Evolutionary conservation across 2,888 invertebrate species (phyloP).

Genomic region (Pemphredon lugubris): DNA sequence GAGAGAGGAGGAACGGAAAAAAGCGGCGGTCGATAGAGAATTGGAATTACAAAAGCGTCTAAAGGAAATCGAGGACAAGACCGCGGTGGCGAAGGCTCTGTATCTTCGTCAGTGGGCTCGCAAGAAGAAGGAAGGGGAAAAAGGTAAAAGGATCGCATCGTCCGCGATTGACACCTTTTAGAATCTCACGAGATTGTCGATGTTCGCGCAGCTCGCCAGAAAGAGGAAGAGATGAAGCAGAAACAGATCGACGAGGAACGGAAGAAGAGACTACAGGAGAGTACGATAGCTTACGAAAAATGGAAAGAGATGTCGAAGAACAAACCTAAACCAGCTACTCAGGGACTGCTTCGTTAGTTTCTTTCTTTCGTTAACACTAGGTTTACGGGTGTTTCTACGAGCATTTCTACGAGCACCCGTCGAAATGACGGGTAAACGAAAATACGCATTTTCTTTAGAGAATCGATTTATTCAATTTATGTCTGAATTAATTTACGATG

Average conservation of each 20-base stretch:
- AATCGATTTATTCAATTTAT: too few species aligned
- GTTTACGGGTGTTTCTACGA: too few species aligned
- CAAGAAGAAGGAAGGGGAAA: constrained; percentile 84
- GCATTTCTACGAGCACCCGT: too few species aligned
- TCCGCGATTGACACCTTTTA: neutral
- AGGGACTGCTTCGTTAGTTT: constrained; percentile 84
- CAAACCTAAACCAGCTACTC: constrained; percentile 84
- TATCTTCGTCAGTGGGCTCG: constrained; percentile 82
- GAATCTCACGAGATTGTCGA: constrained; percentile 2
- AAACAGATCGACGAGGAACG: constrained; percentile 82
- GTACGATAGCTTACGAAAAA: constrained; percentile 84
- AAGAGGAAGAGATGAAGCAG: constrained; percentile 82
- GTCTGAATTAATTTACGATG: too few species aligned
- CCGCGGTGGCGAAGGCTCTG: constrained; percentile 68
- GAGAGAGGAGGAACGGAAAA: constrained; percentile 80
- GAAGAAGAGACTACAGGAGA: constrained; percentile 82
- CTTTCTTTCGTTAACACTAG: constrained; percentile 19
- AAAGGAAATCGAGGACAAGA: constrained; percentile 73
- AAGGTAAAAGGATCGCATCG: constrained; percentile 80
- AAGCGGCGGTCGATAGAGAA: constrained; percentile 81
- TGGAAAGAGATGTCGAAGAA: constrained; percentile 85
- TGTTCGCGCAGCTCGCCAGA: constrained; percentile 70
- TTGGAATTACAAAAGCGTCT: constrained; percentile 80
- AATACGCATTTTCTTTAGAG: too few species aligned
- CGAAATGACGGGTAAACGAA: too few species aligned